These are phyloP conservation scores for Eumacrocentrus americanus DNA, from an alignment of 2,888 invertebrate genomes.

Conservation along the genomic window DNA sequence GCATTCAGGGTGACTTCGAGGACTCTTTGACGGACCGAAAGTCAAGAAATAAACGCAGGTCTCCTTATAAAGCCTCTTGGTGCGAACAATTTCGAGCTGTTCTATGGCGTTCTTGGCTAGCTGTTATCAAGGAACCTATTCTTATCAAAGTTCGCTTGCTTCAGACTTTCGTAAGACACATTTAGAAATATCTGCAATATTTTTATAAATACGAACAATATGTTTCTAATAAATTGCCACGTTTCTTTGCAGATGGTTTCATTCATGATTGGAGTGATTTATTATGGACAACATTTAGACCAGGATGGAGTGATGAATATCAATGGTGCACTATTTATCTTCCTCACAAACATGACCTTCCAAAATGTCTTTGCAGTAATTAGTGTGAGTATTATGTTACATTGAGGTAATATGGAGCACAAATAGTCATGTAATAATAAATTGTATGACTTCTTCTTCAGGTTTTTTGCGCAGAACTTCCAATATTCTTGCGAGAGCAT, in stretches of 20 bases:
- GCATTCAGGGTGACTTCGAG: conserved; percentile 44
- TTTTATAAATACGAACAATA: too few species aligned
- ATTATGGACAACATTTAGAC: conserved; percentile 79
- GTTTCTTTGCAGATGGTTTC: conserved; percentile 77
- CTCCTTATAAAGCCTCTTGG: conserved; percentile 85
- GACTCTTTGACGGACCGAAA: conserved; percentile 38
- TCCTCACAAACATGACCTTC: conserved; percentile 91
- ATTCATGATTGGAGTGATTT: conserved; percentile 85
- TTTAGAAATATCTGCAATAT: too few species aligned
- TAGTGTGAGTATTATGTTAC: conserved; percentile 77
- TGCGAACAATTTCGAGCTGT: conserved; percentile 87
- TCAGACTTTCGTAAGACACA: conserved; percentile 89
- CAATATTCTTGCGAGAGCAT: conserved; percentile 88
- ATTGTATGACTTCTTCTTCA: conserved; percentile 60
- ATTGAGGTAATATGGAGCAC: too few species aligned
- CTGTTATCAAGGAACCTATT: conserved; percentile 87
- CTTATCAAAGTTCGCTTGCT: conserved; percentile 86
- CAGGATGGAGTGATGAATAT: conserved; percentile 94
- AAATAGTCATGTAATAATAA: too few species aligned
- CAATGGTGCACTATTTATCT: conserved; percentile 89
- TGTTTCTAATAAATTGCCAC: conserved; percentile 36
- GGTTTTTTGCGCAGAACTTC: conserved; percentile 90
- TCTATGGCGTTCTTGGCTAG: conserved; percentile 88
- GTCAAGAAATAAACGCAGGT: conserved; percentile 44
- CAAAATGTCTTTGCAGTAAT: conserved; percentile 95